phyloP scores from a whole-genome alignment of 2,888 invertebrate species.

The Thecophora atra region DNA sequence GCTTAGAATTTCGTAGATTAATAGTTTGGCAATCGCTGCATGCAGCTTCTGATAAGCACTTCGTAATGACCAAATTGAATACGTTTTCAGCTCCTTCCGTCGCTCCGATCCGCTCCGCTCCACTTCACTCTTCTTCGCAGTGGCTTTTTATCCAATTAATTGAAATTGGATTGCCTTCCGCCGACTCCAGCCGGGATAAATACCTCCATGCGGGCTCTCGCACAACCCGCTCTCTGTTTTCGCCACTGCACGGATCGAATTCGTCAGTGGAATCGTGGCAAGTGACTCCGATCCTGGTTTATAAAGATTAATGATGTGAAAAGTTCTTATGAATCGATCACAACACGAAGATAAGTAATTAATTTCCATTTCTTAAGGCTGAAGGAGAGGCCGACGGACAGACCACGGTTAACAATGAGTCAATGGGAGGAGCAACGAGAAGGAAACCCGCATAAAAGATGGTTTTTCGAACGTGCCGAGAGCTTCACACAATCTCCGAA shows the following conservation, averaged over 20 bases:
- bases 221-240: conserved; percentile 24
- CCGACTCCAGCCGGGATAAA: conserved; percentile 1
- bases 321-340: conserved; percentile 26
- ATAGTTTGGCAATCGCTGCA: neutral
- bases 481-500: neutral
- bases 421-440: neutral
- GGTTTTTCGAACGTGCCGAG: neutral
- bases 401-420: conserved; percentile 13
- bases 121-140: neutral
- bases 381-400: neutral
- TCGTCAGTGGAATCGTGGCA: neutral
- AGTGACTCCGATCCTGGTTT: conserved; percentile 8
- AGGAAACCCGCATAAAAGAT: conserved; percentile 20
- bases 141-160: conserved; percentile 32
- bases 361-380: conserved; percentile 32
- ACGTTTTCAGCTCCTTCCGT: conserved; percentile 14
- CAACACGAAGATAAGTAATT: conserved; percentile 38
- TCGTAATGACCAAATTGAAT: conserved; percentile 26
- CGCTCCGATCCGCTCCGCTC: neutral
- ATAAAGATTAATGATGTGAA: conserved; percentile 41
- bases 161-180: conserved; percentile 27
- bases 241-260: conserved; percentile 21
- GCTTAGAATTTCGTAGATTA: conserved; percentile 6
- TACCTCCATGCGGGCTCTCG: conserved; percentile 27
- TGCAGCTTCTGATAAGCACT: neutral